These are phyloP conservation scores for Corynorhinus townsendii DNA, from an alignment of 2,113 vertebrate genomes.

Conservation along the genomic window DNA sequence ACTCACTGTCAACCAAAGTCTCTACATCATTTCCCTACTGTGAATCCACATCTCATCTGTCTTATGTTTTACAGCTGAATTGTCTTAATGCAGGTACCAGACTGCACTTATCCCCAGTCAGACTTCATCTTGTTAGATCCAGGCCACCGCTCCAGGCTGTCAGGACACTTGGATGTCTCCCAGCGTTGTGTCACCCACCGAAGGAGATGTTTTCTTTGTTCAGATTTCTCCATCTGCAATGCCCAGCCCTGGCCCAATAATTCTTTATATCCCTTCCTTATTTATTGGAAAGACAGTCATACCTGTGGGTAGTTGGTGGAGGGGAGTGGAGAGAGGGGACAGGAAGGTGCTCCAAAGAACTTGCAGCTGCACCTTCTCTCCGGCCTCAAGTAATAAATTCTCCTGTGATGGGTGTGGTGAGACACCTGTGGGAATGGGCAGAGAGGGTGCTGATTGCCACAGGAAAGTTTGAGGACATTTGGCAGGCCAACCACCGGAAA, in stretches of 20 bases:
- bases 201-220: neutral
- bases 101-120: neutral
- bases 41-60: rapidly evolving
- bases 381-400: neutral
- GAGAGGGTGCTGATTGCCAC: neutral
- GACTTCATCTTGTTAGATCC: neutral
- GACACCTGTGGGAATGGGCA: neutral
- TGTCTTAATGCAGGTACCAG: neutral
- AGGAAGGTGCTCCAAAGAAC: neutral
- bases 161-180: neutral
- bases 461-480: neutral
- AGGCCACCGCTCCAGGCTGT: neutral
- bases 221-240: neutral
- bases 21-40: rapidly evolving
- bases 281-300: neutral
- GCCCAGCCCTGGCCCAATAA: neutral
- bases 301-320: neutral
- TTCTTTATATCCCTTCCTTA: neutral
- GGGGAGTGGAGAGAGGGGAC: too few relatives aligned
- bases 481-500: neutral
- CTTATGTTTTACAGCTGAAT: neutral
- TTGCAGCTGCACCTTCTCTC: neutral
- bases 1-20: neutral
- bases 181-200: neutral
- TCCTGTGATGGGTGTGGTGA: too few relatives aligned